phyloP scores from a whole-genome alignment of 2,113 vertebrate genomes.

The Brachyhypopomus gauderio region DNA sequence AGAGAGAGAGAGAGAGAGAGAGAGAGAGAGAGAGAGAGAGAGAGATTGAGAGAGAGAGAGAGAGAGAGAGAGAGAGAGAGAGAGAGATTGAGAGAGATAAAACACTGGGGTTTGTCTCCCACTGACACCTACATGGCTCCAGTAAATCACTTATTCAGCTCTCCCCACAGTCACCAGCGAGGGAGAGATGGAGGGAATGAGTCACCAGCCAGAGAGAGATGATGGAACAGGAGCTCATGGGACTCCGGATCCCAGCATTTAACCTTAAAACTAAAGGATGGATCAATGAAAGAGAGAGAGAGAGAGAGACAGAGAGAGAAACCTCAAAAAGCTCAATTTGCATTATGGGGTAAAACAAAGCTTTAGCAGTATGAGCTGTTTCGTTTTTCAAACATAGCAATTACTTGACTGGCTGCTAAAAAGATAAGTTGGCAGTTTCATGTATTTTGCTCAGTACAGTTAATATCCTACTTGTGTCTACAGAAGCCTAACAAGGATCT shows the following conservation, averaged over 20 bases:
- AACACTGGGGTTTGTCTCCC: not conserved
- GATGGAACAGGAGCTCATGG: constrained; percentile 18
- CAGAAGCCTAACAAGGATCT: not conserved
- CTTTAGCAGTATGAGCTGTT: not conserved
- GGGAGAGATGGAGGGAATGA: no score
- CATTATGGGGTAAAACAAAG: not conserved
- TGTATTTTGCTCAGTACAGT: no score
- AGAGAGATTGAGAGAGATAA: no score
- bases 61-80: no score
- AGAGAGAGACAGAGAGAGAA: not conserved
- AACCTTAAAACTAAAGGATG: not conserved
- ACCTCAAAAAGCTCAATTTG: not conserved
- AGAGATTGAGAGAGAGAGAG: no score
- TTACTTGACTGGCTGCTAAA: no score
- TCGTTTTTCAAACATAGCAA: not conserved
- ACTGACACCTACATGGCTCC: not conserved
- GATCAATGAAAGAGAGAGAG: constrained; percentile 4
- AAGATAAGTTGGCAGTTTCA: no score
- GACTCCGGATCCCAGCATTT: not conserved
- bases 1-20: not conserved
- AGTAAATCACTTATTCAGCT: not conserved
- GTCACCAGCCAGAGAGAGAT: not conserved
- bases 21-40: no score
- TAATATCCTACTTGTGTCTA: not conserved
- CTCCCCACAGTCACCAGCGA: not conserved